phyloP scores from a whole-genome alignment of 2,888 invertebrate genomes.

The Odiellus spinosus region DNA sequence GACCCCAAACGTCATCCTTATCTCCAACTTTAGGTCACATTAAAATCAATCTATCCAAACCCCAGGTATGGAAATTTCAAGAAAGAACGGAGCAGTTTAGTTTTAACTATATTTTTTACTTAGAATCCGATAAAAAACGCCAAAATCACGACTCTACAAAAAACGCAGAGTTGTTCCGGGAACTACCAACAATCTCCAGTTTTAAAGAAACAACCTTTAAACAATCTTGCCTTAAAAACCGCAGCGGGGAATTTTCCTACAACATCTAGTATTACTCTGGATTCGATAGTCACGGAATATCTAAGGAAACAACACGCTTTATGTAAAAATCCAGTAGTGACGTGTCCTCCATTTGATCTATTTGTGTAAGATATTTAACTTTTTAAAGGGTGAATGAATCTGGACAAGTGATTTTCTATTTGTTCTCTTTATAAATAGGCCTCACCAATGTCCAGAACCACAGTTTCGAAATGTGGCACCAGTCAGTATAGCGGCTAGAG shows the following conservation, averaged over 20 bases:
- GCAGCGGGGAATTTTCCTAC: constrained; percentile 1
- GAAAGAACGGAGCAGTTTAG: too few relatives aligned
- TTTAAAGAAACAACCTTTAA: constrained; percentile 11
- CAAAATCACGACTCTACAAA: constrained; percentile 11
- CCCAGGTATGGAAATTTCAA: too few relatives aligned
- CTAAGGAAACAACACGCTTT: constrained; percentile 93
- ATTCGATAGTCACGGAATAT: constrained; percentile 90
- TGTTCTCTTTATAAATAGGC: too few relatives aligned
- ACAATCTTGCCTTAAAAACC: constrained; percentile 32
- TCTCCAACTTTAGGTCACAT: too few relatives aligned
- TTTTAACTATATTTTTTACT: too few relatives aligned
- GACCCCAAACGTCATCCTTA: too few relatives aligned
- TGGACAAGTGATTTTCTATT: too few relatives aligned
- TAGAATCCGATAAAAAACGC: too few relatives aligned
- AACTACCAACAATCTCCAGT: constrained; percentile 19
- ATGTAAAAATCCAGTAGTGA: constrained; percentile 93
- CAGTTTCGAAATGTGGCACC: constrained; percentile 47
- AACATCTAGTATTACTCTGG: constrained; percentile 47
- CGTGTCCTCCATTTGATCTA: constrained; percentile 89
- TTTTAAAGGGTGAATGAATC: too few relatives aligned
- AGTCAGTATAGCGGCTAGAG: constrained; percentile 52
- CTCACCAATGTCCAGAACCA: constrained; percentile 90
- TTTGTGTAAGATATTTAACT: constrained; percentile 56
- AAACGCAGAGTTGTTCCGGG: constrained; percentile 17
- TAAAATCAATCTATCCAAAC: too few relatives aligned